Evolutionary conservation across 2,888 invertebrate genomes (phyloP).

Genomic region (Elysia crispata): DNA sequence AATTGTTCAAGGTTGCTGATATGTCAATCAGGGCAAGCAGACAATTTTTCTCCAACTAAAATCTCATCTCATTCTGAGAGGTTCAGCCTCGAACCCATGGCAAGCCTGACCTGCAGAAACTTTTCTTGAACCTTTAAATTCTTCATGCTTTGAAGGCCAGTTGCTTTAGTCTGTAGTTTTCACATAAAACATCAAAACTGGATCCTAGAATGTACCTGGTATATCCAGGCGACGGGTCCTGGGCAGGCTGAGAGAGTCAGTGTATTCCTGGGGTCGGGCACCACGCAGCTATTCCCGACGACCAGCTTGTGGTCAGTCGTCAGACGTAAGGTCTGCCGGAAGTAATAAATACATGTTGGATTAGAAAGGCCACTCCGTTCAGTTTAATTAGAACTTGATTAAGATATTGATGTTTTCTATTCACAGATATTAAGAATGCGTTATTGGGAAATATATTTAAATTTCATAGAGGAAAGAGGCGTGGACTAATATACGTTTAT

Average conservation of each 20-base stretch:
- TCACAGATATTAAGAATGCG: no score
- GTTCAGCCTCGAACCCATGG: no score
- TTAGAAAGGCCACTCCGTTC: no score
- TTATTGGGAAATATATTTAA: no score
- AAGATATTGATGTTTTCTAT: no score
- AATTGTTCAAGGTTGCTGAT: neutral
- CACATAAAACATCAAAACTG: neutral
- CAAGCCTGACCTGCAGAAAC: no score
- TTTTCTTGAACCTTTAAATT: no score
- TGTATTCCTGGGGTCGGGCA: slow-evolving; percentile 46
- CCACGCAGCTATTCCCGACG: slow-evolving; percentile 38
- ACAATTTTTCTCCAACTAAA: no score
- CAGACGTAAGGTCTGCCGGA: slow-evolving; percentile 46
- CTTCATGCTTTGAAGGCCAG: neutral
- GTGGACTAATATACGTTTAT: no score
- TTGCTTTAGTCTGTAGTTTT: neutral
- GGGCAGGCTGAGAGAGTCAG: slow-evolving; percentile 43
- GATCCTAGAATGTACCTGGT: slow-evolving; percentile 9
- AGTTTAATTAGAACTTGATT: no score
- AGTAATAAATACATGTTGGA: neutral
- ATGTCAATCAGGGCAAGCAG: neutral
- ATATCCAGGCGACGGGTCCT: slow-evolving; percentile 17
- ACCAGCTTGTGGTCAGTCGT: slow-evolving; percentile 28
- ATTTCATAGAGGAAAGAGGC: no score
- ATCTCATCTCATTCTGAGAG: neutral